These are phyloP conservation scores for Malacoraja senta DNA, from an alignment of 2,797 vertebrate genomes.

Conservation along the genomic window DNA sequence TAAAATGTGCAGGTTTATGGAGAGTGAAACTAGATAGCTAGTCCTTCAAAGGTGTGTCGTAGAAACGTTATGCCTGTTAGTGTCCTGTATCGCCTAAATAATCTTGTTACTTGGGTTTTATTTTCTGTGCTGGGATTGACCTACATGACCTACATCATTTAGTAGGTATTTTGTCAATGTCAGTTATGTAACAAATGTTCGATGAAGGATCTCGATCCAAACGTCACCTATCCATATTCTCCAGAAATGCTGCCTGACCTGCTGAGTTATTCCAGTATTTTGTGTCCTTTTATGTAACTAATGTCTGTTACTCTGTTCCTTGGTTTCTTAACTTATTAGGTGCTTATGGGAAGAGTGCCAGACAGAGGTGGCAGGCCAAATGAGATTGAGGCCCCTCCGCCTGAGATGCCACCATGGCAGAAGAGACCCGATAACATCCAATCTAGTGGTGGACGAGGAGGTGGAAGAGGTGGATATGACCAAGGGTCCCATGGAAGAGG, in stretches of 20 bases:
- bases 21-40: neutral
- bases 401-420: constrained; percentile 97
- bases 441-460: constrained; percentile 65
- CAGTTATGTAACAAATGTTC: neutral
- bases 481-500: no score
- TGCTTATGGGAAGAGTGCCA: constrained; percentile 92
- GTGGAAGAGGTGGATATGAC: constrained; percentile 66
- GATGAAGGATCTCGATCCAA: no score
- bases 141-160: neutral
- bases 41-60: neutral
- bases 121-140: neutral
- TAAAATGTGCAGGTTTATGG: no score
- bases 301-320: neutral
- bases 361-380: constrained; percentile 92
- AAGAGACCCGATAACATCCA: constrained; percentile 82
- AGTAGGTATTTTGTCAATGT: neutral
- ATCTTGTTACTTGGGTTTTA: neutral
- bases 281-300: no score
- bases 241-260: no score
- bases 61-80: neutral
- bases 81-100: neutral
- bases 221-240: no score
- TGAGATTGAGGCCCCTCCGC: constrained; percentile 90
- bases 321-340: constrained; percentile 55
- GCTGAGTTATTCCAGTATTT: no score